These are phyloP conservation scores for Drosophila quinaria DNA, from an alignment of 2,888 invertebrate genomes.

Conservation along the genomic window DNA sequence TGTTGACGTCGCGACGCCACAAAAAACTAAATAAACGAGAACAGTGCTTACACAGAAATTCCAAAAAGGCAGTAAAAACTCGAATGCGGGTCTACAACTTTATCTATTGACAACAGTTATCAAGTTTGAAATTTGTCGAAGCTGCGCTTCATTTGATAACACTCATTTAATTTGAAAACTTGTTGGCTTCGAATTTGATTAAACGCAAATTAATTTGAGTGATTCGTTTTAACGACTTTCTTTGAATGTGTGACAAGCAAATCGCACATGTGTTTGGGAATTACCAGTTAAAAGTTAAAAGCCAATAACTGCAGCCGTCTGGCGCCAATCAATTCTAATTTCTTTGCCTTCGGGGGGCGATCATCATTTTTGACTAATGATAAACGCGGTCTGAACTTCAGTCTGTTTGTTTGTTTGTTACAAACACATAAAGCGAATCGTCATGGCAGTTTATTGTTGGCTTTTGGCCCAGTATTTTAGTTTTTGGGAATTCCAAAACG, in stretches of 20 bases:
- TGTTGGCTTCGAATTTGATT: slow-evolving; percentile 43
- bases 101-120: slow-evolving; percentile 43
- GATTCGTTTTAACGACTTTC: slow-evolving; percentile 71
- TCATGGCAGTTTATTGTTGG: slow-evolving; percentile 73
- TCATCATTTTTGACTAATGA: slow-evolving; percentile 66
- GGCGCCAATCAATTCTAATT: slow-evolving; percentile 67
- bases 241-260: slow-evolving; percentile 38
- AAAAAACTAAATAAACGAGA: slow-evolving; percentile 49
- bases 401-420: slow-evolving; percentile 54
- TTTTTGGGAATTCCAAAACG: slow-evolving; percentile 69
- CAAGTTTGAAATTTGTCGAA: slow-evolving; percentile 46
- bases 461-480: slow-evolving; percentile 66
- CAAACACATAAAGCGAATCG: slow-evolving; percentile 50
- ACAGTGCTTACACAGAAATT: slow-evolving; percentile 53
- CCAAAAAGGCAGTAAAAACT: slow-evolving; percentile 44
- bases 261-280: slow-evolving; percentile 57
- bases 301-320: slow-evolving; percentile 52
- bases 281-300: slow-evolving; percentile 34
- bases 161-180: slow-evolving; percentile 45
- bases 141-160: slow-evolving; percentile 53
- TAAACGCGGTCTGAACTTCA: slow-evolving; percentile 40
- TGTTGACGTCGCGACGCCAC: slow-evolving; percentile 52
- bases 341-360: slow-evolving; percentile 52
- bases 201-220: slow-evolving; percentile 49
- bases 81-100: slow-evolving; percentile 57